Evolutionary conservation across 2,113 vertebrate species (phyloP).

Genomic region (Psettodes erumei): DNA sequence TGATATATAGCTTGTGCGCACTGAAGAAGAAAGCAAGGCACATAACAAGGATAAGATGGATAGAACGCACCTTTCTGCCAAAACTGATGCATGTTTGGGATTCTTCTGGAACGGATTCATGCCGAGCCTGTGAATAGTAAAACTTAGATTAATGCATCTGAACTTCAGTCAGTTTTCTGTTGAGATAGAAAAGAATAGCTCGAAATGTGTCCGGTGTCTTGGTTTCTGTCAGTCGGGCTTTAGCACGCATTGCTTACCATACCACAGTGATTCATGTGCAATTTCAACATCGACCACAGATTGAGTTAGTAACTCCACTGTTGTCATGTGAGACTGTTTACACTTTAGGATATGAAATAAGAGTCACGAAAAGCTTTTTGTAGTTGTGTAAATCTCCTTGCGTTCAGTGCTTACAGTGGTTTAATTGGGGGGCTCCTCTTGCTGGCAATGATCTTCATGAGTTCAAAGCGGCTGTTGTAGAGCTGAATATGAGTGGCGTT

Average conservation of each 20-base stretch:
- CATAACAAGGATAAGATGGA: too few relatives aligned
- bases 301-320: background rate
- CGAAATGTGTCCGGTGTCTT: background rate
- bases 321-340: background rate
- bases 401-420: conserved; percentile 85
- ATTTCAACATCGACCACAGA: background rate
- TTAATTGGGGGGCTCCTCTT: conserved; percentile 93
- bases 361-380: background rate
- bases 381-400: background rate
- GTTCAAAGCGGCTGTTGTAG: conserved; percentile 91
- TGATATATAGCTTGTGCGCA: too few relatives aligned
- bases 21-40: too few relatives aligned
- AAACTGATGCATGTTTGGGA: conserved; percentile 91
- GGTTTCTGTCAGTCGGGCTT: background rate
- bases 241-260: background rate
- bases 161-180: background rate
- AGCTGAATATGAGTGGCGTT: conserved; percentile 91
- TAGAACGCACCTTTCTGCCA: conserved; percentile 89
- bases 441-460: conserved; percentile 94
- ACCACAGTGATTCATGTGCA: background rate
- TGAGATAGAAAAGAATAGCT: background rate
- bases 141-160: background rate
- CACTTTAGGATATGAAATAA: background rate
- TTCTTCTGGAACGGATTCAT: conserved; percentile 98
- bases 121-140: conserved; percentile 83